Evolutionary conservation across 2,888 invertebrate genomes (phyloP), one percentile per base, ranked within the genome.

Genomic region (Seladonia tumulorum): DNA sequence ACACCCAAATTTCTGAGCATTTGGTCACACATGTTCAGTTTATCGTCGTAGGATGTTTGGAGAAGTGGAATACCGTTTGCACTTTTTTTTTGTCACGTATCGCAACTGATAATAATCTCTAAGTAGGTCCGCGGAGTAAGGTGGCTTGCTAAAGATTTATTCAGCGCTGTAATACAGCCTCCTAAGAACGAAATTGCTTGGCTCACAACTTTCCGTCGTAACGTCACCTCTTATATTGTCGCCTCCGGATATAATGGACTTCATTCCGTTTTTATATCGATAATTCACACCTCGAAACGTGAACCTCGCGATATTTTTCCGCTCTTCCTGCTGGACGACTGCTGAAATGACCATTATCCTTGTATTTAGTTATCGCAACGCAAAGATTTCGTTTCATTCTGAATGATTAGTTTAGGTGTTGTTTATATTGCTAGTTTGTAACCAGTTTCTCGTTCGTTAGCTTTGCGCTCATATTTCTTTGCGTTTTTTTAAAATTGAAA

Each of bases 111-210:
- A 86, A 86, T 88, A 79, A 89, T 89, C 86, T 83, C 57, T 35
- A 76, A 75, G 77, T 75, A 63, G 68, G 68, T 66, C 76, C 73
- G 68, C 25, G 66, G 71, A 49, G 53, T 53, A 60, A 35, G 79
- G 75, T 81, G 70, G 71, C 75, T 66, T 16, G 29, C 74, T 70
- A 14, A 8, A 85, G 86, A 86, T 87, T 80, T 88, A 89, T 83
- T 83, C 84, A 73, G 42, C 75, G 39, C 71, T 74, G 71, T 83
- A 81, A 90, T 82, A 84, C 85, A 71, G 86, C 72, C 75, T 79
- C 75, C 72, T 74, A 78, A 86, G 87, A 89, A 78, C 82, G 79
- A 88, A 91, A 91, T 88, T 91, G 87, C 86, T 87, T 83, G 80
- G 85, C 84, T 82, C 80, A 90, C 88, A 85, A 87, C 75, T 88